Conservation (phyloP, 1,140 invertebrate species). For the Onthophagus taurus region DNA sequence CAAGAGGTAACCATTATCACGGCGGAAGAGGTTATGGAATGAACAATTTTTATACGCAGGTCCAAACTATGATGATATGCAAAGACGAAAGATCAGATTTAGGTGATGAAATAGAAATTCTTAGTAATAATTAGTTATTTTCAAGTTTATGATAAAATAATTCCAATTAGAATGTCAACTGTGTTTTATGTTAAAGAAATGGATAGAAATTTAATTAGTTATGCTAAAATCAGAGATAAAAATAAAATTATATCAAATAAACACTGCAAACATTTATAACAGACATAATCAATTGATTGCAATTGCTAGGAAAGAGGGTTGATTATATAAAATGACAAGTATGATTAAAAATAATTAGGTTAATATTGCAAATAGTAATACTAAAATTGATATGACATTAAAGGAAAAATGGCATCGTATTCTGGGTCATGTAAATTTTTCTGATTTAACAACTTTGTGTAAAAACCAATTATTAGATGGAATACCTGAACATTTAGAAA, state of each 20-base stretch:
- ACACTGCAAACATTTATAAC: conserved; percentile 13
- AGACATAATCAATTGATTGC: conserved; percentile 9
- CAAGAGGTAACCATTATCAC: too few relatives aligned
- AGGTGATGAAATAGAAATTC: too few relatives aligned
- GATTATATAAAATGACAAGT: conserved; percentile 4
- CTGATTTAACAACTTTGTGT: conserved; percentile 7
- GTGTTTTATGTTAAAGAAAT: conserved; percentile 9
- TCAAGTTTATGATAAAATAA: conserved; percentile 3
- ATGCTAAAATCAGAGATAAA: not conserved
- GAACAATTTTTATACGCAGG: too few relatives aligned
- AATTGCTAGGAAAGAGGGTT: not conserved
- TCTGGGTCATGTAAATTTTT: conserved; percentile 9
- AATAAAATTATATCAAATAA: conserved; percentile 7
- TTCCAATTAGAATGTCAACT: conserved; percentile 3
- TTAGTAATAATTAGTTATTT: conserved; percentile 2
- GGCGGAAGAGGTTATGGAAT: too few relatives aligned
- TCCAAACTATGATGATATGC: too few relatives aligned
- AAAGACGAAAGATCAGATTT: too few relatives aligned
- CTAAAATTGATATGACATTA: not conserved
- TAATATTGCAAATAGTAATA: not conserved
- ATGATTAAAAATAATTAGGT: not conserved
- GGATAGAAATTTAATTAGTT: conserved; percentile 10
- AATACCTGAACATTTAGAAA: not conserved
- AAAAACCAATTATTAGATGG: conserved; percentile 6
- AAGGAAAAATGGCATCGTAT: conserved; percentile 12